Base-by-base conservation (phyloP, 1,140 invertebrate genomes). In the Odontomachus brunneus region DNA sequence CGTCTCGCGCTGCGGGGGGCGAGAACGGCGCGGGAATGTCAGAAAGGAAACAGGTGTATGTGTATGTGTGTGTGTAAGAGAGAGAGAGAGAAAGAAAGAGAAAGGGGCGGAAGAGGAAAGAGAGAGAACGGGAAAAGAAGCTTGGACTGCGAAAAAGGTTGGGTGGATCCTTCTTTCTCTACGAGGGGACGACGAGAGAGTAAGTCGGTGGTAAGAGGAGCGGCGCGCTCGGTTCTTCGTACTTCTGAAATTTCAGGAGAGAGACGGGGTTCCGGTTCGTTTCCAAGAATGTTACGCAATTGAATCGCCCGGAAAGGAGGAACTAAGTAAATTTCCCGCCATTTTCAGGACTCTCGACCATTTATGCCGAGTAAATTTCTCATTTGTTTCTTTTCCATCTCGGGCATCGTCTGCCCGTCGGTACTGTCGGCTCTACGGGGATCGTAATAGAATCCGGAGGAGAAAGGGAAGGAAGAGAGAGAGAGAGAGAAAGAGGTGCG, bases 311-410 rank as follows among this genome's bases (percentile, higher is more conserved):
- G 76, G 83, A 73, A 88, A 73, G 76, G 75, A 60, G 78, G 86
- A 85, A 74, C 87, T 88, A 88, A 88, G 87, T 85, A 88, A 88
- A 88, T 88, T 88, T 88, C 67, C 76, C 86, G 51, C 83, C 83
- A 83, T 88, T 88, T 83, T 82, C 86, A 88, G 82, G 55, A 84
- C 82, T 82, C 76, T 53, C 62, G 71, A 62, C 83, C 87, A 69
- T 88, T 88, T 88, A 88, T 88, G 86, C 83, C 63, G 78, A 73
- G 87, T 85, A 88, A 88, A 88, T 85, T 87, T 85, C 48, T 74
- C 83, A 82, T 88, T 88, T 88, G 83, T 88, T 88, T 88, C 86
- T 88, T 85, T 88, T 88, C 33, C 78, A 88, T 88, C 74, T 48
- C 81, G 33, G 51, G 24, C 57, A 55, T 53, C 65, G 55, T 57